A percentile compares a stretch with the other conserved stretches of the same genome.
These are phyloP conservation scores for Gastracanthus pulcherrimus DNA, from an alignment of 2,888 invertebrate species.

Conservation along the genomic window DNA sequence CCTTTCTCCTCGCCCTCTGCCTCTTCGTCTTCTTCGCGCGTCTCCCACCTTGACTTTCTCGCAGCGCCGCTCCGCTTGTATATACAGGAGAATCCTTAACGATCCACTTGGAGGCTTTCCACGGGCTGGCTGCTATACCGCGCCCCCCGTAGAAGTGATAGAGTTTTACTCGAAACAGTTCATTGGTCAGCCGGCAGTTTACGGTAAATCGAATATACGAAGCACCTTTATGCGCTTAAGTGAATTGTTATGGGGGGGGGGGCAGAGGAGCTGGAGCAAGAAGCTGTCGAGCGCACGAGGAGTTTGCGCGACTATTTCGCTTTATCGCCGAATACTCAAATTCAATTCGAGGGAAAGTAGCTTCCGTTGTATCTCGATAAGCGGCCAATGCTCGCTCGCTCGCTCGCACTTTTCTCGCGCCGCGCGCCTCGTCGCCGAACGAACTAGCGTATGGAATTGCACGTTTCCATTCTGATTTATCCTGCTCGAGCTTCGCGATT, in stretches of 20 bases:
- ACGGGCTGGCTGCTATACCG: neutral
- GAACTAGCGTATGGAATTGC: conserved; percentile 22
- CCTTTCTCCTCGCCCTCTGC: neutral
- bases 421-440: neutral
- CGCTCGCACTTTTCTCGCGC: neutral
- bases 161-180: conserved; percentile 47
- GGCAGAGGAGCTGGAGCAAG: neutral
- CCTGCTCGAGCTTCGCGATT: neutral
- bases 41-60: no score
- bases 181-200: conserved; percentile 52
- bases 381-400: conserved; percentile 31
- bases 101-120: conserved; percentile 36
- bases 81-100: conserved; percentile 33
- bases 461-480: conserved; percentile 27
- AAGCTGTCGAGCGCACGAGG: neutral
- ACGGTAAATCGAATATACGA: conserved; percentile 44
- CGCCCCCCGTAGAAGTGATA: neutral
- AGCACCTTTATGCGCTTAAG: conserved; percentile 50
- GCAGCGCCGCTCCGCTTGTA: neutral
- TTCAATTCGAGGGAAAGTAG: conserved; percentile 55
- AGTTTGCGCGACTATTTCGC: conserved; percentile 44
- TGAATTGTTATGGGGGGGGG: conserved; percentile 49
- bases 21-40: neutral
- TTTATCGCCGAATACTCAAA: conserved; percentile 56
- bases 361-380: conserved; percentile 57